Percentiles rank a stretch among this genome's conserved stretches.
Evolutionary conservation across 2,888 invertebrate genomes (phyloP).

Genomic region (Gymnocheta viridis): DNA sequence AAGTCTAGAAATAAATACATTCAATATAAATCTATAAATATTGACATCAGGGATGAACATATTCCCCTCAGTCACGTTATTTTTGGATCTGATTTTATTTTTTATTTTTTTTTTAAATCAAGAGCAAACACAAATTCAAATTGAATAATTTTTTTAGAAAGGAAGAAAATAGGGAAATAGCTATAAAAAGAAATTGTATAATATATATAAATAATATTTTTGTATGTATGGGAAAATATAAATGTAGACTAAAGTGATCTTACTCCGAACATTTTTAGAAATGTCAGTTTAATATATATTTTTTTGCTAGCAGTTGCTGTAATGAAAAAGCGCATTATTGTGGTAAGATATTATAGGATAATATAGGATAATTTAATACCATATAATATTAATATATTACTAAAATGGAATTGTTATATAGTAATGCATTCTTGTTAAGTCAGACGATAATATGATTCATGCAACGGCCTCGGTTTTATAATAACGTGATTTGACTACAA

Average conservation of each 20-base stretch:
- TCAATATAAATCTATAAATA: conserved; percentile 52
- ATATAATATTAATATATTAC: no score
- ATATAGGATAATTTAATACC: no score
- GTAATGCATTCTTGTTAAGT: no score
- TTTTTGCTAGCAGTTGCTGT: no score
- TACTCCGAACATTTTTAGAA: no score
- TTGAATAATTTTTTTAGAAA: background rate
- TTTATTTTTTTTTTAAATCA: background rate
- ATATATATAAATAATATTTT: background rate
- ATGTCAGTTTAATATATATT: no score
- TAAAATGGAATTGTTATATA: no score
- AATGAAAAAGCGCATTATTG: no score
- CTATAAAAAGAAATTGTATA: background rate
- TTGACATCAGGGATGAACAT: conserved; percentile 41
- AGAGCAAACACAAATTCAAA: conserved; percentile 1
- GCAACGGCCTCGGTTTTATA: no score
- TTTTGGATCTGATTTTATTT: background rate
- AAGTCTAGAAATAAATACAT: background rate
- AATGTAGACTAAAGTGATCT: background rate
- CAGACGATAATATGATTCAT: no score
- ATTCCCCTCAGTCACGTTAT: conserved; percentile 2
- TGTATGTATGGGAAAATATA: background rate
- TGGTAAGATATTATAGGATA: no score
- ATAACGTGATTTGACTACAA: no score
- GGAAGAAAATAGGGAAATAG: background rate